These are phyloP conservation scores for Sitta carolinensis DNA, from an alignment of 2,797 vertebrate genomes.

Conservation along the genomic window DNA sequence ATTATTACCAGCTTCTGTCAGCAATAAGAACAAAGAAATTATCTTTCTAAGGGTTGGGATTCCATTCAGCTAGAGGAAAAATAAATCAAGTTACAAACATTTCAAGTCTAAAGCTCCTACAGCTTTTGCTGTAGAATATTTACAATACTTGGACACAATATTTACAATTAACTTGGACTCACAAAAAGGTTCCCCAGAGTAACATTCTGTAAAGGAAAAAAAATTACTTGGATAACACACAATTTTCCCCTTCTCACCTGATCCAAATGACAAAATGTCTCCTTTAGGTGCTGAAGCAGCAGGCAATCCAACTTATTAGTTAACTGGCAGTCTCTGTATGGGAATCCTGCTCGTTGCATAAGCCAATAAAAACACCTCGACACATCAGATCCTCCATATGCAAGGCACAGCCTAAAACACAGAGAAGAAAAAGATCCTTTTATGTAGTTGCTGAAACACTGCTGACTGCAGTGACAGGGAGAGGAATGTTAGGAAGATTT, in stretches of 20 bases:
- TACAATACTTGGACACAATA: background rate
- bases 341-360: slow-evolving; percentile 95
- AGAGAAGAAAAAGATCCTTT: background rate
- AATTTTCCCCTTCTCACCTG: slow-evolving; percentile 77
- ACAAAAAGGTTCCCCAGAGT: background rate
- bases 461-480: background rate
- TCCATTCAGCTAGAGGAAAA: background rate
- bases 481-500: background rate
- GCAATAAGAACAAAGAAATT: background rate
- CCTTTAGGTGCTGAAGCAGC: slow-evolving; percentile 94
- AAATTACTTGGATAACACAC: background rate
- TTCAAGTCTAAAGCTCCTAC: background rate
- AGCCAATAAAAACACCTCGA: slow-evolving; percentile 96
- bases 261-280: slow-evolving; percentile 94
- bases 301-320: slow-evolving; percentile 88
- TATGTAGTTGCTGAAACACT: background rate
- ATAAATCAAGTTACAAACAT: background rate
- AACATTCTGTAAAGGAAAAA: background rate
- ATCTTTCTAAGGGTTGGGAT: background rate
- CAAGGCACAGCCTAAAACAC: slow-evolving; percentile 85
- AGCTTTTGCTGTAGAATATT: background rate
- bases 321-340: slow-evolving; percentile 94
- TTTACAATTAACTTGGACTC: background rate
- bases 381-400: slow-evolving; percentile 94
- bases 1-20: background rate